phyloP scores from a whole-genome alignment of 2,113 vertebrate genomes.

The Chauna torquata region DNA sequence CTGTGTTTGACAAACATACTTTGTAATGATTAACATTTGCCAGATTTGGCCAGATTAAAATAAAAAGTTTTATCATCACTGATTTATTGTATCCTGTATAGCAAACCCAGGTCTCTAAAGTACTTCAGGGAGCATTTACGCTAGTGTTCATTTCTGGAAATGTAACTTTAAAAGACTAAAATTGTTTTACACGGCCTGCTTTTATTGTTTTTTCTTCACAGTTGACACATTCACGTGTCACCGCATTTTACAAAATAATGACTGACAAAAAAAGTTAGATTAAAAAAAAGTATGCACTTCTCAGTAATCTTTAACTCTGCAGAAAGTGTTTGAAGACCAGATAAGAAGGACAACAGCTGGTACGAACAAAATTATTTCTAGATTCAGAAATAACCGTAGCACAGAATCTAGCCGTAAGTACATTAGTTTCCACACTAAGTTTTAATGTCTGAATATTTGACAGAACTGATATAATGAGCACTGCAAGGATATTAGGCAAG shows the following conservation, averaged over 20 bases:
- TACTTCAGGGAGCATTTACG: not conserved
- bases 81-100: not conserved
- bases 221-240: fast-evolving
- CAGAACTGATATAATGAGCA: not conserved
- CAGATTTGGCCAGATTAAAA: not conserved
- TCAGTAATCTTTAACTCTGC: not conserved
- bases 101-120: not conserved
- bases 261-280: not conserved
- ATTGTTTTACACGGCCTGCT: not conserved
- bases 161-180: not conserved
- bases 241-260: not conserved
- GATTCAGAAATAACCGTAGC: not conserved
- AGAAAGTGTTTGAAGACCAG: not conserved
- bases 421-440: fast-evolving
- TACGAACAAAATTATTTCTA: not conserved
- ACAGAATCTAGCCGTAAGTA: not conserved
- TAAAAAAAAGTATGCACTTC: not conserved
- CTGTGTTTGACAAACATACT: not conserved
- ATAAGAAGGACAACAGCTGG: not conserved
- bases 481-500: not conserved
- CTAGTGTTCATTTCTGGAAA: not conserved
- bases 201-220: not conserved
- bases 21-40: not conserved
- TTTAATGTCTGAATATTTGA: not conserved
- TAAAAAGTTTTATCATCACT: not conserved